Evolutionary conservation across 2,888 invertebrate genomes (phyloP).

Genomic region (Drosophila acutilabella): DNA sequence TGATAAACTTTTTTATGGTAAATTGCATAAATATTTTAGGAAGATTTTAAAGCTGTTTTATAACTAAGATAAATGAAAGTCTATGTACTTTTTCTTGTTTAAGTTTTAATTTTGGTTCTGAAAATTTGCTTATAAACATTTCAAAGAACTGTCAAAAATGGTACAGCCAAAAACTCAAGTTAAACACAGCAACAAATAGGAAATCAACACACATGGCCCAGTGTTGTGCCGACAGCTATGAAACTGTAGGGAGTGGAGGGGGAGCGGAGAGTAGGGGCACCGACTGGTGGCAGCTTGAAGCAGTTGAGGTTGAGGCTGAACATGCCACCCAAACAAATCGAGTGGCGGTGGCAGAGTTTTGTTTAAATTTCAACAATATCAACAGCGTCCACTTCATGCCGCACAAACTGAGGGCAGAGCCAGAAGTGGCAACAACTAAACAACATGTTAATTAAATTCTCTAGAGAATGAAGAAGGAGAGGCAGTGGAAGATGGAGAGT

Average conservation of each 20-base stretch:
- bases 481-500: neutral
- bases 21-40: neutral
- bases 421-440: constrained; percentile 35
- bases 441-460: constrained; percentile 66
- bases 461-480: neutral
- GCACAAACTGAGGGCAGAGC: constrained; percentile 18
- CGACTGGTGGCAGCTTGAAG: constrained; percentile 44
- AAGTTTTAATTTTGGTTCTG: constrained; percentile 5
- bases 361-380: constrained; percentile 72
- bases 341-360: constrained; percentile 58
- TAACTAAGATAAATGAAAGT: too few species aligned
- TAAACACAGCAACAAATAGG: constrained; percentile 20
- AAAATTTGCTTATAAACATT: constrained; percentile 69
- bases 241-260: neutral
- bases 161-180: constrained; percentile 28
- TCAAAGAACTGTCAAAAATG: constrained; percentile 67
- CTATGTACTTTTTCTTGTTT: neutral
- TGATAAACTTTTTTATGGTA: neutral
- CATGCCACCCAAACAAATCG: constrained; percentile 73
- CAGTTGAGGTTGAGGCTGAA: constrained; percentile 61
- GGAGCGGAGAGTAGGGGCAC: neutral
- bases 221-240: constrained; percentile 45
- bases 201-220: constrained; percentile 52
- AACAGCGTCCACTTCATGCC: constrained; percentile 53
- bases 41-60: neutral